Evolutionary conservation across 2,113 vertebrate species (phyloP).

Genomic region (Hepsetus odoe): DNA sequence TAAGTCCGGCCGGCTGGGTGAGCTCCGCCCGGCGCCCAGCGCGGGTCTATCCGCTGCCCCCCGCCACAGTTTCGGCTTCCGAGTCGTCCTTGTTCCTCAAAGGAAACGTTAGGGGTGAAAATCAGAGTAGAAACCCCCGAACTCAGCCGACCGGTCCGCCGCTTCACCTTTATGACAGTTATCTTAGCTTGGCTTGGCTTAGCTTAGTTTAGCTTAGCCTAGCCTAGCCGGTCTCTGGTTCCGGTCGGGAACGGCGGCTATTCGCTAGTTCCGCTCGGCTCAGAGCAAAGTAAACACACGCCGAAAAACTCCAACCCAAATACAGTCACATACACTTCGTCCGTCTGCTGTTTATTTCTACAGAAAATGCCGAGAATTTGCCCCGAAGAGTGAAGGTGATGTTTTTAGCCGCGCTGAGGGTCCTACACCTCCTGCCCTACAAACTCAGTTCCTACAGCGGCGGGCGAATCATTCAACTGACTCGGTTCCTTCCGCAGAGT

Average conservation of each 20-base stretch:
- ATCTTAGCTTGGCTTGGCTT: no score
- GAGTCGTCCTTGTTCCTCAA: constrained; percentile 58
- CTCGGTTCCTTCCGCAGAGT: not conserved
- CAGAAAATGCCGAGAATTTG: no score
- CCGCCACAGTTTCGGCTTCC: constrained; percentile 73
- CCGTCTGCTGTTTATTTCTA: no score
- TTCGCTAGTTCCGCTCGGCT: not conserved
- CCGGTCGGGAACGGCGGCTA: constrained; percentile 1
- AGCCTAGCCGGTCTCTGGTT: not conserved
- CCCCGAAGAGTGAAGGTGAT: no score
- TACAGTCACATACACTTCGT: no score
- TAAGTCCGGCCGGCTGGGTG: constrained; percentile 71
- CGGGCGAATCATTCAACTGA: not conserved
- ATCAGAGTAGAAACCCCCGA: not conserved
- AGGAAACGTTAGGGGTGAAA: not conserved
- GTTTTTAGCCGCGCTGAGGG: not conserved
- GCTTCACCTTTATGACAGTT: no score
- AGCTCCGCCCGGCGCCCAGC: constrained; percentile 75
- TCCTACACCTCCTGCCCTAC: not conserved
- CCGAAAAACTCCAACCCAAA: not conserved
- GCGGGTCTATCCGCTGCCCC: constrained; percentile 65
- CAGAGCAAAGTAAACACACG: not conserved
- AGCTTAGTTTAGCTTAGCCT: constrained; percentile 15
- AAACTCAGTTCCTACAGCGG: not conserved
- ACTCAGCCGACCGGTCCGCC: no score